Conservation (phyloP, 2,113 vertebrate genomes). For the Sapajus apella region DNA sequence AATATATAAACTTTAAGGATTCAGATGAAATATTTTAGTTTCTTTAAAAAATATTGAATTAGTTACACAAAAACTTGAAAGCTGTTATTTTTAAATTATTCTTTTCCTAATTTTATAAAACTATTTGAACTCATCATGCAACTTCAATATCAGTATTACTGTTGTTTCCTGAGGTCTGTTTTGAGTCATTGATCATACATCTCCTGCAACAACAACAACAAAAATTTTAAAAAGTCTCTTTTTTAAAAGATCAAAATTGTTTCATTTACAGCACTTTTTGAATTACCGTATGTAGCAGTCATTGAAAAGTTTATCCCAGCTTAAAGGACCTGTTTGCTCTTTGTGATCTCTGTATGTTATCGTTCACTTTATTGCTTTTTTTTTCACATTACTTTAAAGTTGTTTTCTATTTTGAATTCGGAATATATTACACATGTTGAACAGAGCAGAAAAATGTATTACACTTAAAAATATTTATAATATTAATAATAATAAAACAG, state of each 20-base stretch:
- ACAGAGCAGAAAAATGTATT: not conserved
- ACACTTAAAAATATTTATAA: not conserved
- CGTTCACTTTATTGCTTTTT: not conserved
- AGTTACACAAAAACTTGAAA: not conserved
- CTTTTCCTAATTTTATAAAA: not conserved
- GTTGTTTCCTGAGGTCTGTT: not conserved
- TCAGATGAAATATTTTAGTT: not conserved
- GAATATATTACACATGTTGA: not conserved
- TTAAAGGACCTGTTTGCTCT: not conserved
- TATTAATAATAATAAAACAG: not conserved
- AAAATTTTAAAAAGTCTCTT: not conserved
- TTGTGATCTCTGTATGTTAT: not conserved
- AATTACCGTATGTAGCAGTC: not conserved
- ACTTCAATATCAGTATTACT: not conserved
- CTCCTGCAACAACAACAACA: not conserved
- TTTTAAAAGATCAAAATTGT: not conserved
- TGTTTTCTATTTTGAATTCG: not conserved
- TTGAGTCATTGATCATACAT: not conserved
- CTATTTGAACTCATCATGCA: not conserved
- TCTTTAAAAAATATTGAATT: not conserved
- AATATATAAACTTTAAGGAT: not conserved
- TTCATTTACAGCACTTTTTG: not conserved
- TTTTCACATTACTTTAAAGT: not conserved
- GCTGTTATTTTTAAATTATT: not conserved
- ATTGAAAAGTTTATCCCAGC: not conserved